phyloP scores from a whole-genome alignment of 2,888 invertebrate genomes.

The Lasioglossum marginatum region DNA sequence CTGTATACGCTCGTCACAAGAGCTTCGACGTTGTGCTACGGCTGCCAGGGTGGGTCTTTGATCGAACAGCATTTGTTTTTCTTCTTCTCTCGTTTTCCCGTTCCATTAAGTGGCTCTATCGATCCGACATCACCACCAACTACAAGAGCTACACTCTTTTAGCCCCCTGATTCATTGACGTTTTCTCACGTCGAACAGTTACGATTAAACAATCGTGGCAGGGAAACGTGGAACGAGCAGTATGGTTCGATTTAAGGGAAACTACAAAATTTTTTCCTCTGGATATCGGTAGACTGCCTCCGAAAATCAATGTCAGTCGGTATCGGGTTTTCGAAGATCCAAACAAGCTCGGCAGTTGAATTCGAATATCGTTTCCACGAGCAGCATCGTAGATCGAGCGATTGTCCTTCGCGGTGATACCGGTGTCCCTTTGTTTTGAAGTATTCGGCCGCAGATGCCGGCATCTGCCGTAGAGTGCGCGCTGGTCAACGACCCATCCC shows the following conservation, averaged over 20 bases:
- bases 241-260: not conserved
- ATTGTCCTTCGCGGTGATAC: not conserved
- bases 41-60: conserved; percentile 64
- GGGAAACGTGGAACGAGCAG: not conserved
- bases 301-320: not conserved
- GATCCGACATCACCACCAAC: conserved; percentile 30
- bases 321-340: not conserved
- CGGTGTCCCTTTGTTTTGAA: conserved; percentile 58
- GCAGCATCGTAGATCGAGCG: not conserved
- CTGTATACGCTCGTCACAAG: conserved; percentile 16
- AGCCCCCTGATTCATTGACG: not conserved
- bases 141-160: not conserved
- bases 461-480: conserved; percentile 60
- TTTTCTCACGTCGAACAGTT: not conserved
- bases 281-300: not conserved
- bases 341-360: not conserved
- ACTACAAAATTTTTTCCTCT: not conserved
- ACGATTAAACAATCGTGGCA: too few species aligned
- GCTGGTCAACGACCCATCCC: conserved; percentile 64
- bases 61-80: conserved; percentile 34
- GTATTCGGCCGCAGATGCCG: conserved; percentile 44
- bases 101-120: conserved; percentile 37
- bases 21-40: conserved; percentile 31
- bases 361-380: not conserved
- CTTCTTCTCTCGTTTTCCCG: conserved; percentile 10